phyloP scores from a whole-genome alignment of 2,113 vertebrate genomes.

The Nicator chloris region DNA sequence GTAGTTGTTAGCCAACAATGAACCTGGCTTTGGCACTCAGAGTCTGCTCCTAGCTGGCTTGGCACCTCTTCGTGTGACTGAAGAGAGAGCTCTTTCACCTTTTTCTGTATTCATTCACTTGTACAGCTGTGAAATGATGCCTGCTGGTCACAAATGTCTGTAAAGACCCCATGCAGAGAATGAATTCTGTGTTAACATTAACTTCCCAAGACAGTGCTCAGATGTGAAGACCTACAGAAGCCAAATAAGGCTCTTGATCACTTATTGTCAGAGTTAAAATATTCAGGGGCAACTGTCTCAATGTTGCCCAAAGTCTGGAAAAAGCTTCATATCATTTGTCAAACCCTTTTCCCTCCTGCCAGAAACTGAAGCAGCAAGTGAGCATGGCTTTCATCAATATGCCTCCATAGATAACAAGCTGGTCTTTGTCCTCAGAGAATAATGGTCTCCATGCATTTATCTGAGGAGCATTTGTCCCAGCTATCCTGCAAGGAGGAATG shows the following conservation, averaged over 20 bases:
- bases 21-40: not conserved
- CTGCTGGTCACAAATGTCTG: not conserved
- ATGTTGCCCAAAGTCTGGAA: not conserved
- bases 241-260: not conserved
- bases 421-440: not conserved
- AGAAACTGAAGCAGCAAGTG: not conserved
- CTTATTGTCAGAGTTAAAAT: not conserved
- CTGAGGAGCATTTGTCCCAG: not conserved
- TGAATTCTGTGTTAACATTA: not conserved
- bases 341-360: not conserved
- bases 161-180: not conserved
- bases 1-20: not conserved
- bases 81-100: not conserved
- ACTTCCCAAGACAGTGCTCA: not conserved
- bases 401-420: not conserved
- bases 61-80: fast-evolving
- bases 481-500: slow-evolving; percentile 7
- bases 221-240: not conserved
- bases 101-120: not conserved
- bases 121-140: not conserved
- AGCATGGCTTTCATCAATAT: not conserved
- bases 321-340: not conserved
- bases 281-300: not conserved
- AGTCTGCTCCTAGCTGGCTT: not conserved
- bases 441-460: not conserved